Base-by-base conservation (phyloP, 2,888 invertebrate species). In the Latheticus oryzae region DNA sequence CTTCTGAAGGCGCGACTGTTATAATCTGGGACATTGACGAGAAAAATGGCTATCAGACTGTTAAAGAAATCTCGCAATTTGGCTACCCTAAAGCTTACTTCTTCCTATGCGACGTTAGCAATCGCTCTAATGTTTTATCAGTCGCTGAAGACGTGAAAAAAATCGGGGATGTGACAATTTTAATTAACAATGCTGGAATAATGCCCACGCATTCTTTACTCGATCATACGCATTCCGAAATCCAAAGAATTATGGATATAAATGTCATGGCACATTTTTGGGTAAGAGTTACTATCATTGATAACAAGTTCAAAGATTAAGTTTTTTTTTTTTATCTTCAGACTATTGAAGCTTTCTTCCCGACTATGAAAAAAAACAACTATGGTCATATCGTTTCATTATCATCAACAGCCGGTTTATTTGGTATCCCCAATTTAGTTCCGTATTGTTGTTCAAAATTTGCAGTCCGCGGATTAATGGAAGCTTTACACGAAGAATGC, bases 151-250 rank as follows among this genome's bases (percentile, higher is more conserved):
- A 82, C 71, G 83, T 92, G 1, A 82, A 82, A 35, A 75, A 79
- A 3, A 86, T 93, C 0, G 93, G 93, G 0, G 84, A 87, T 45
- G 87, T 94, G 1, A 87, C 89, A 0, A 87, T 94, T 71, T 77
- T 94, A 42, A 82, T 94, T 5, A 93, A 93, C 79, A 94, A 94
- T 80, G 94, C 93, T 0, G 94, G 93, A 2, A 89, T 94, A 60
- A 91, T 93, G 90, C 91, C 91, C 0, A 88, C 89, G 69, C 89
- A 87, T 73, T 81, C 87, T 0, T 79, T 93, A 42, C 75, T 87
- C 16, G 82, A 87, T 28, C 86, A 89, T 55, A 83, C 84, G 0
- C 82, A 84, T 13, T 83, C 84, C 58, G 90, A 91, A 73, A 87
- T 94, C 62, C 80, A 83, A 12, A 81, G 84, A 24, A 81, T 86